These are phyloP conservation scores for Lasioglossum figueresi DNA, from an alignment of 2,888 invertebrate genomes.

Conservation along the genomic window DNA sequence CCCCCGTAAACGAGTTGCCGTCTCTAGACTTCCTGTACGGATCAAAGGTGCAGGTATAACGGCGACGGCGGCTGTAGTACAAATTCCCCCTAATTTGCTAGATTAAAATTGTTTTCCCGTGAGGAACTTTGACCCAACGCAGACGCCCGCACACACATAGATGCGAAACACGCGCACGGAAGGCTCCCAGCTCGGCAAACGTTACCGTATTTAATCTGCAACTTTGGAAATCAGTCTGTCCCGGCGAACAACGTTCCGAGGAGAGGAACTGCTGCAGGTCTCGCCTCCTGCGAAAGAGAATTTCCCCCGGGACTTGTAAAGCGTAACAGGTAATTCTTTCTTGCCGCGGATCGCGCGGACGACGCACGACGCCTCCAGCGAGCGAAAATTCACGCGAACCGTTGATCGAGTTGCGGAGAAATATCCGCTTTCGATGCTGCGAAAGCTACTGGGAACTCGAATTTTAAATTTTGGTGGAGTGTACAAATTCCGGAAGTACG, in stretches of 20 bases:
- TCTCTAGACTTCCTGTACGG: neutral
- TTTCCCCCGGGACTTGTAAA: slow-evolving; percentile 54
- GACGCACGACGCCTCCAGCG: slow-evolving; percentile 2
- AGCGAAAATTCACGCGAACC: neutral
- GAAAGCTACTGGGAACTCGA: neutral
- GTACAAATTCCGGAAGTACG: neutral
- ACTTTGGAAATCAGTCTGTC: slow-evolving; percentile 26
- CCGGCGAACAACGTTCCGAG: slow-evolving; percentile 42
- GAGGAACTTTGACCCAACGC: neutral
- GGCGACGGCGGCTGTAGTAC: neutral
- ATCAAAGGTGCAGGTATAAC: neutral
- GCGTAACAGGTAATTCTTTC: slow-evolving; percentile 65
- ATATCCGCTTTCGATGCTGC: neutral
- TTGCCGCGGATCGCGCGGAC: slow-evolving; percentile 25
- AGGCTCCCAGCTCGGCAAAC: neutral
- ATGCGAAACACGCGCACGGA: neutral
- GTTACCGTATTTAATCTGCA: slow-evolving; percentile 2
- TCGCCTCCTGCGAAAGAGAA: slow-evolving; percentile 29
- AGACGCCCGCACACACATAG: neutral
- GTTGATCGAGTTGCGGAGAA: neutral
- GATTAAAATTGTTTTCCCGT: slow-evolving; percentile 22
- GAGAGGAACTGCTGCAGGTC: neutral
- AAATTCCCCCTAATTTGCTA: slow-evolving; percentile 12
- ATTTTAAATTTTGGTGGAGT: neutral
- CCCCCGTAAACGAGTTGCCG: slow-evolving; percentile 16